phyloP scores from a whole-genome alignment of 2,888 invertebrate genomes.

The Trissolcus brochymenae region DNA sequence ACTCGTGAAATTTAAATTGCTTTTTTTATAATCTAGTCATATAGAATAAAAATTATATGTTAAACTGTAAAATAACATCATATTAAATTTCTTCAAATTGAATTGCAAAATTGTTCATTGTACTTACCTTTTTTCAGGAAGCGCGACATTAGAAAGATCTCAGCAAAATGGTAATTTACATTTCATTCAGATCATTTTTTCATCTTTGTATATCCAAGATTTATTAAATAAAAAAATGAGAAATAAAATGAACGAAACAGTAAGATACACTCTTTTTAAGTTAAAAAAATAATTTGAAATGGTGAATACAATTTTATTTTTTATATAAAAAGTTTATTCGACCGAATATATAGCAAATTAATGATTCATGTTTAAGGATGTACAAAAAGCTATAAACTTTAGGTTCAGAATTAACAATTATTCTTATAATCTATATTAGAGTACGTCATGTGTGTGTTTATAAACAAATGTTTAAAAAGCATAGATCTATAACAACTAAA shows the following conservation, averaged over 20 bases:
- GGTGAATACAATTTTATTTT: conserved; percentile 14
- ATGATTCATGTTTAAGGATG: conserved; percentile 49
- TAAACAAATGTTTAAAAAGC: conserved; percentile 48
- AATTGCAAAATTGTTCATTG: too few species aligned
- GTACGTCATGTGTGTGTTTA: conserved; percentile 42
- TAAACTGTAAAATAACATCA: conserved; percentile 67
- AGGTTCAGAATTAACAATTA: conserved; percentile 54
- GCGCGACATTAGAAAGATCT: too few species aligned
- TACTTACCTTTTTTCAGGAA: conserved; percentile 4
- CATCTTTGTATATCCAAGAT: too few species aligned
- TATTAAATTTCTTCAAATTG: conserved; percentile 65
- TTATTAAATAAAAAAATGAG: too few species aligned
- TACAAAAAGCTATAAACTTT: conserved; percentile 56
- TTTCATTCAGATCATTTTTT: too few species aligned
- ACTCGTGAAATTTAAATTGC: conserved; percentile 64
- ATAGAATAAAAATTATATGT: conserved; percentile 68
- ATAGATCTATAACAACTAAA: conserved; percentile 31
- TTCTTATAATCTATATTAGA: conserved; percentile 52
- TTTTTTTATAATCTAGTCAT: conserved; percentile 75
- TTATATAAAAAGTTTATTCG: conserved; percentile 54
- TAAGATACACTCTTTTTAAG: too few species aligned
- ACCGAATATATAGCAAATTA: conserved; percentile 45
- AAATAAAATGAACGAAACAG: too few species aligned
- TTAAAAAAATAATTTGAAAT: conserved; percentile 1
- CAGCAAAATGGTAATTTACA: too few species aligned